Evolutionary conservation across 1,140 invertebrate genomes (phyloP).

Genomic region (Holotrichia oblita): DNA sequence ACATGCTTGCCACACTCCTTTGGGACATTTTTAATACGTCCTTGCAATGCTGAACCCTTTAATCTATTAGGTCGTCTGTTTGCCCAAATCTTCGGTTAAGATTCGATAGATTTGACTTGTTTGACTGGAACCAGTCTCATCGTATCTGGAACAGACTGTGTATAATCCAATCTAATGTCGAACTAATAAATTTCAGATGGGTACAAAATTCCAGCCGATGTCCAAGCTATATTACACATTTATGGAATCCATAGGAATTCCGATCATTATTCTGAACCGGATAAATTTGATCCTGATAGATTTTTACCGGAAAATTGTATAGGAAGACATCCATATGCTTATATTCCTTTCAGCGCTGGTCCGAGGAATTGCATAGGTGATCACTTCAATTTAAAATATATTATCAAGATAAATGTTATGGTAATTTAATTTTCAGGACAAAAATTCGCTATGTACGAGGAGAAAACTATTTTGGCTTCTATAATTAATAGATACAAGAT

Average conservation of each 20-base stretch:
- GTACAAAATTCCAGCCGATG: neutral
- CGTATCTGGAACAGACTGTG: too few species aligned
- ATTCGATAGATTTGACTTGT: too few species aligned
- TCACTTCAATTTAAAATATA: neutral
- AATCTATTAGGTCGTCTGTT: too few species aligned
- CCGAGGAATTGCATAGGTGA: slow-evolving; percentile 27
- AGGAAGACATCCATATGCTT: neutral
- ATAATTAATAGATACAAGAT: neutral
- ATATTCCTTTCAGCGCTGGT: slow-evolving; percentile 25
- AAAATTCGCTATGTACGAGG: slow-evolving; percentile 11
- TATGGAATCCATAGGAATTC: neutral
- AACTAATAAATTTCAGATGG: neutral
- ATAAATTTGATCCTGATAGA: slow-evolving; percentile 35
- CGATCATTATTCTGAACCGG: neutral
- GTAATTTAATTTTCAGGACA: neutral
- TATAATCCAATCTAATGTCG: neutral
- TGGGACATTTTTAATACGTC: too few species aligned
- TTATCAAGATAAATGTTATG: neutral
- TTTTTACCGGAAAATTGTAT: slow-evolving; percentile 26
- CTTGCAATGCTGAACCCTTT: too few species aligned
- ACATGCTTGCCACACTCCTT: too few species aligned
- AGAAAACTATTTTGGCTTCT: slow-evolving; percentile 20
- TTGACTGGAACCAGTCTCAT: too few species aligned
- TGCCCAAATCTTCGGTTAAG: too few species aligned
- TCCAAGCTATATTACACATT: neutral